Base-by-base conservation (phyloP, 2,113 vertebrate species). In the Synchiropus splendidus region DNA sequence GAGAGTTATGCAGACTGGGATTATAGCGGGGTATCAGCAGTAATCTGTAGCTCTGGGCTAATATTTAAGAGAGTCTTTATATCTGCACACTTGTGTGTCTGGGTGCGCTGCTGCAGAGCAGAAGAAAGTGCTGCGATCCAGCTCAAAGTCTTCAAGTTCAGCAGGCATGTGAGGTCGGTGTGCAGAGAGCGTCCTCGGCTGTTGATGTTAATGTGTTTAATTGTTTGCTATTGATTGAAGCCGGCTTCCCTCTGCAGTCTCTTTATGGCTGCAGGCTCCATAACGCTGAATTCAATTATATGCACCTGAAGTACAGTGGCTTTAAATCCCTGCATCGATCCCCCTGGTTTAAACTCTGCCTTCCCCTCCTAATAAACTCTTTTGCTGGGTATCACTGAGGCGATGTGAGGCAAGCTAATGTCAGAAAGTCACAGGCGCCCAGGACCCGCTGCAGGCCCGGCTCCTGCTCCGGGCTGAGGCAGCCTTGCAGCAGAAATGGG, bases 401-500 rank as follows among this genome's bases (percentile, higher is more conserved):
- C 64, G 56, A 68, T 58, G 54, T 61, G 68, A 54, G 61, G 31
- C 21, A 53, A 64, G 58, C 45, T 56, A 38, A 67, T 48, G 51
- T 68, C 58, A 27, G 21, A 27, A 27, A 27, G 4, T 8, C 4
- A 8, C 21, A 27, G 21, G 21, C 21, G 21, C 8, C 21, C 21
- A 8, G 4, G 21, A 27, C 4, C 21, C 21, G 21, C 21, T 27
- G 21, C 21, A 27, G 21, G 21, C 21, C 21, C 21, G 21, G 21
- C 21, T 8, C 4, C 21, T 8, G 21, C 21, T 27, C 21, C 21
- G 21, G 21, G 21, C 21, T 27, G 21, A 27, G 21, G 21, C 21
- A 27, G n/a, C n/a, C n/a, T n/a, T n/a, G n/a, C n/a, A n/a, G 21
- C 21, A 83, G 85, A 88, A 84, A 88, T 87, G 83, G 84, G 84